Base-by-base conservation (phyloP, 2,113 vertebrate species). In the Cygnus atratus region DNA sequence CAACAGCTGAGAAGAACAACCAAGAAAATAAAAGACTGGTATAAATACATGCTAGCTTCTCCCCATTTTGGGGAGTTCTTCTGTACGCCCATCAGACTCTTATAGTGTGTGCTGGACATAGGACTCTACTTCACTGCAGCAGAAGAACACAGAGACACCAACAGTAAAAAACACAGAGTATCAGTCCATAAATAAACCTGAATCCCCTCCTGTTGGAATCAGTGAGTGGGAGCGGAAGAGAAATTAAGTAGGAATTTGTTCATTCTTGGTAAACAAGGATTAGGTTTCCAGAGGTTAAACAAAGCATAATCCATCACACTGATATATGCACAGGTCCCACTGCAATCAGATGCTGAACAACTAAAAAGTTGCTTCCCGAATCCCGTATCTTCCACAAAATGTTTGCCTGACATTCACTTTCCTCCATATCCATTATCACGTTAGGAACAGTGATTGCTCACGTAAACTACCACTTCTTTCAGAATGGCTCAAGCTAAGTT, bases 351-450 rank as follows among this genome's bases (percentile, higher is more conserved):
- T 39, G 57, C 50, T 80, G 28, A 70, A 25, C 52, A 65, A 39
- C 7, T 71, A n/a, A 48, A 52, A 65, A 44, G 24, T 16, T 43
- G 15, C 29, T 35, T 50, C 39, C 48, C 48, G 21, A 72, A 55
- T 50, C 50, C 68, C 2, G 1, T 19, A 63, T 31, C 14, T 71
- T 31, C 24, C 31, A 75, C 33, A 93, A 73, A 48, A 3, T 24
- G 44, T 11, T 39, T 29, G 41, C 20, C 22, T 37, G 55, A 48
- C 24, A 62, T 44, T 63, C 5, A 1, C 31, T 81, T 31, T 68
- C 41, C 39, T 57, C 41, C 0, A 2, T 31, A 62, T 58, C 33
- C 37, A 10, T 3, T 39, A 35, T 33, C 29, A 70, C 0, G 2
- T 78, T 44, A 10, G 20, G 41, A 58, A 29, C 39, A 43, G 2